phyloP scores from a whole-genome alignment of 2,888 invertebrate species.

The Troilus luridus region DNA sequence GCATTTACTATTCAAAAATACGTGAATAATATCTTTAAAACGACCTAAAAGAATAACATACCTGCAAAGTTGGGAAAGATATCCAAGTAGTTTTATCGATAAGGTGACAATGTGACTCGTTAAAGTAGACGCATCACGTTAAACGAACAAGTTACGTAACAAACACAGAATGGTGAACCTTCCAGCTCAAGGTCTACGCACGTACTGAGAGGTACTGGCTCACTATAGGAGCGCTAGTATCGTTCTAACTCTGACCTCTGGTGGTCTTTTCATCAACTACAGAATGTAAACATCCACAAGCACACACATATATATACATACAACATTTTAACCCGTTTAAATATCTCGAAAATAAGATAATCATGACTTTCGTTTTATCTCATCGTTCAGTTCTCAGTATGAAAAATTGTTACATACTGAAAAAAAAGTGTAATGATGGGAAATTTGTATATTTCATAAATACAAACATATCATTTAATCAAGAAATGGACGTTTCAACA shows the following conservation, averaged over 20 bases:
- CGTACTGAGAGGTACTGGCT: not conserved
- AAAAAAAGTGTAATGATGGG: too few relatives aligned
- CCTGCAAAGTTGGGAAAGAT: not conserved
- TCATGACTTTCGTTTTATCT: too few relatives aligned
- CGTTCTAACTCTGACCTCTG: not conserved
- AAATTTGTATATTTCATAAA: too few relatives aligned
- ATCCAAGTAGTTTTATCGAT: not conserved
- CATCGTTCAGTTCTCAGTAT: too few relatives aligned
- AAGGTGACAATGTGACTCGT: not conserved
- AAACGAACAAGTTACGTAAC: not conserved
- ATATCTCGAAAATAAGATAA: too few relatives aligned
- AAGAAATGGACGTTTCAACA: too few relatives aligned
- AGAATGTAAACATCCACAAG: not conserved
- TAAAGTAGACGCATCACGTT: not conserved
- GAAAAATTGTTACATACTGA: too few relatives aligned
- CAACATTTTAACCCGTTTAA: too few relatives aligned
- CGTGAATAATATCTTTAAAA: too few relatives aligned
- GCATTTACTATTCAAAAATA: too few relatives aligned
- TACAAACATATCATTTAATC: too few relatives aligned
- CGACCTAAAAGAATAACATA: not conserved
- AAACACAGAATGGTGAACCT: not conserved
- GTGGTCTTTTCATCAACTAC: not conserved
- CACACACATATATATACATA: too few relatives aligned
- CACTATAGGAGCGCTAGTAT: not conserved
- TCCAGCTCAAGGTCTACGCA: not conserved